Conservation (phyloP, 1,140 invertebrate genomes). For the Grapholita molesta region DNA sequence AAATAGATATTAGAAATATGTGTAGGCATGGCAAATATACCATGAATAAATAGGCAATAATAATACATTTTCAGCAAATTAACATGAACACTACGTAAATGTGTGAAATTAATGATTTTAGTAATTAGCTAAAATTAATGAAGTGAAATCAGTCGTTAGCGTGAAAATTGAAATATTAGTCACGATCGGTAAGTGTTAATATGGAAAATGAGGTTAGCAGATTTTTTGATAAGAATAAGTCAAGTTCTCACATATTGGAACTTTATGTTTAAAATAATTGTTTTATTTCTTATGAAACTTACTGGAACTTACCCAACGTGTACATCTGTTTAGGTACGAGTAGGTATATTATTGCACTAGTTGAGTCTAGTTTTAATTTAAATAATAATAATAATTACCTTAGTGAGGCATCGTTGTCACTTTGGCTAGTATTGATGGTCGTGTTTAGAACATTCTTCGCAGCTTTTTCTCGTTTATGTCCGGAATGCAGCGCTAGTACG, state of each 20-base stretch:
- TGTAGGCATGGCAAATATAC: no score
- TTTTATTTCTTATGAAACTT: no score
- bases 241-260: background rate
- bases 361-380: no score
- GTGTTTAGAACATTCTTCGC: conserved; percentile 30
- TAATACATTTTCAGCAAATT: no score
- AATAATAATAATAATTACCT: conserved; percentile 44
- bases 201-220: background rate
- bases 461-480: conserved; percentile 55
- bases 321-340: no score
- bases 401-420: conserved; percentile 40
- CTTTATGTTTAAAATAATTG: no score
- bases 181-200: background rate
- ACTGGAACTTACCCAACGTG: no score
- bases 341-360: no score
- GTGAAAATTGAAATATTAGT: background rate
- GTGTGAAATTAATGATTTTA: background rate
- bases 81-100: no score
- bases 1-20: no score
- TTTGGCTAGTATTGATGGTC: conserved; percentile 44
- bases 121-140: background rate
- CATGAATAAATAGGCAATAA: no score
- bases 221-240: background rate
- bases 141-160: background rate
- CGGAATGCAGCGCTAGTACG: conserved; percentile 87